Conservation (phyloP, 2,888 invertebrate genomes). For the Caenorhabditis imperialis region DNA sequence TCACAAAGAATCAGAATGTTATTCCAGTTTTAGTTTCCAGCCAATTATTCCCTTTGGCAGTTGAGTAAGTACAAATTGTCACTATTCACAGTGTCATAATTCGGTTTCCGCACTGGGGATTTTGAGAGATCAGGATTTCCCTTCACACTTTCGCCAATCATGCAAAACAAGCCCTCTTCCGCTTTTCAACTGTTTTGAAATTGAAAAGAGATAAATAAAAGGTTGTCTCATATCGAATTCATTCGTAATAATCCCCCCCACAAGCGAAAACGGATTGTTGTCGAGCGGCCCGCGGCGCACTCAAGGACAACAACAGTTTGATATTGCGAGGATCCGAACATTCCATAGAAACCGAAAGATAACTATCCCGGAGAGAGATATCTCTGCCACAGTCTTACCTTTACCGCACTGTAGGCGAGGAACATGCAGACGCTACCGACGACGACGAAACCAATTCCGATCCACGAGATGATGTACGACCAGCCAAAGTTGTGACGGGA, state of each 20-base stretch:
- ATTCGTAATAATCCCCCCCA: constrained; percentile 45
- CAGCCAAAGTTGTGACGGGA: constrained; percentile 86
- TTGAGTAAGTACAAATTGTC: too few species aligned
- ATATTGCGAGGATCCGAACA: constrained; percentile 28
- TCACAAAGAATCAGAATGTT: too few species aligned
- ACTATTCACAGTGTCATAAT: neutral
- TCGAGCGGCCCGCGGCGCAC: constrained; percentile 15
- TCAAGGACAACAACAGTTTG: constrained; percentile 46
- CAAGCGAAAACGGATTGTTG: constrained; percentile 44
- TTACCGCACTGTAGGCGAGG: constrained; percentile 68
- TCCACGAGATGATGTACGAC: constrained; percentile 97
- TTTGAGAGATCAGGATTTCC: constrained; percentile 7
- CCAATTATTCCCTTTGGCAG: too few species aligned
- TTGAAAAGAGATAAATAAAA: too few species aligned
- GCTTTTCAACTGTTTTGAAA: neutral
- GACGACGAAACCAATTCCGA: constrained; percentile 92
- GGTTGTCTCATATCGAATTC: too few species aligned
- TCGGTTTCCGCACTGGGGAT: constrained; percentile 28
- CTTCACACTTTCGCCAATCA: constrained; percentile 16
- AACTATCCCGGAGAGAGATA: constrained; percentile 29
- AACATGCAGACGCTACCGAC: constrained; percentile 79
- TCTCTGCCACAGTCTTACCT: constrained; percentile 60
- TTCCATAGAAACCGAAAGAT: constrained; percentile 39
- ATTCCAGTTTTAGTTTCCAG: too few species aligned
- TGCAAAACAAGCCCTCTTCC: constrained; percentile 26